Evolutionary conservation across 2,113 vertebrate species (phyloP).

Genomic region (Crotalus helleri): DNA sequence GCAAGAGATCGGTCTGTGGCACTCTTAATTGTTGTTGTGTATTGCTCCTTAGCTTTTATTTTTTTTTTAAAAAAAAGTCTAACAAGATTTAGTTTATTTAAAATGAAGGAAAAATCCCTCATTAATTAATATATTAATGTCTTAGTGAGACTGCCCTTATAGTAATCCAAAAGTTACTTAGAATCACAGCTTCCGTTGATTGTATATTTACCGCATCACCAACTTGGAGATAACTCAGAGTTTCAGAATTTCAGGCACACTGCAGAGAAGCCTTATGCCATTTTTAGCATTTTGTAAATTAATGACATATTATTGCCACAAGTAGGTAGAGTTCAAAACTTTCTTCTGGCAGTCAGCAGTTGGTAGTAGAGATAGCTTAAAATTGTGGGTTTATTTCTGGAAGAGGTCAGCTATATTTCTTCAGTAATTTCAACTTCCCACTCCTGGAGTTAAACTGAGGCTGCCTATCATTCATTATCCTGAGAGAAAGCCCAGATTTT

Average conservation of each 20-base stretch:
- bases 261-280: neutral
- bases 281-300: neutral
- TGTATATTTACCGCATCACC: slow-evolving; percentile 11
- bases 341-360: neutral
- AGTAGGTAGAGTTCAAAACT: neutral
- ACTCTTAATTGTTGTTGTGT: slow-evolving; percentile 44
- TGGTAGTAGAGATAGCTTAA: neutral
- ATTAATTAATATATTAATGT: slow-evolving; percentile 4
- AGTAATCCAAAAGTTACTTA: slow-evolving; percentile 36
- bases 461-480: neutral
- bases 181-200: slow-evolving; percentile 43
- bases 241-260: neutral
- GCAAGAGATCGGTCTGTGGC: slow-evolving; percentile 41
- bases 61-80: neutral
- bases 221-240: neutral
- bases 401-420: neutral
- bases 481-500: neutral
- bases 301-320: neutral
- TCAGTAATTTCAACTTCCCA: neutral
- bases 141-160: slow-evolving; percentile 34
- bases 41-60: slow-evolving; percentile 39
- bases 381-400: neutral
- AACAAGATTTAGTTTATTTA: slow-evolving; percentile 32
- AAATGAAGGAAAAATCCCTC: slow-evolving; percentile 14
- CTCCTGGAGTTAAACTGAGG: neutral